phyloP scores from a whole-genome alignment of 2,888 invertebrate species.

The Megalurothrips usitatus region DNA sequence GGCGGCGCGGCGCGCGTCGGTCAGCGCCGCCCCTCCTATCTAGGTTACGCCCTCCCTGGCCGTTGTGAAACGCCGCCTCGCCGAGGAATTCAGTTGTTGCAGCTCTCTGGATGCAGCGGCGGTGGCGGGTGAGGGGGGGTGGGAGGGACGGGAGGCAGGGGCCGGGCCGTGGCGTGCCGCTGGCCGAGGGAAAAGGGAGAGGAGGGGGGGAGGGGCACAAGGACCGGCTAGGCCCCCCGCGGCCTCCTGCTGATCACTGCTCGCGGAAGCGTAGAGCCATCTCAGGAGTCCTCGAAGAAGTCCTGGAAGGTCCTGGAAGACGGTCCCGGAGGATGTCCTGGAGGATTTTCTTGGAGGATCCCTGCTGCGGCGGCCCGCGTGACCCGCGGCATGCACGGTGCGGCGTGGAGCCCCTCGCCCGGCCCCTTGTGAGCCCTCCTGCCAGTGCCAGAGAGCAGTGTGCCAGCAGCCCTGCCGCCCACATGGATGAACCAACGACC shows the following conservation, averaged over 20 bases:
- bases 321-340: neutral
- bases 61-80: conserved; percentile 9
- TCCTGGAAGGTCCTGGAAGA: no score
- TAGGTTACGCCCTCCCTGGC: conserved; percentile 20
- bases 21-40: neutral
- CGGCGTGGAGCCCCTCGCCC: no score
- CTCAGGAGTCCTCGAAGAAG: neutral
- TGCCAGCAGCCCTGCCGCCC: neutral
- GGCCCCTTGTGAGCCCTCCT: no score
- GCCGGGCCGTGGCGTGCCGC: neutral
- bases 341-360: neutral
- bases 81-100: conserved; percentile 21
- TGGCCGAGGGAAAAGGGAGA: neutral
- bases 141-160: neutral
- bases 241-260: neutral
- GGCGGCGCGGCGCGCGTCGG: neutral
- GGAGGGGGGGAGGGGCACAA: neutral
- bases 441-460: no score
- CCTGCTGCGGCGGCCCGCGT: no score
- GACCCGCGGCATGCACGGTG: no score
- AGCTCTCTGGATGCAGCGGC: conserved; percentile 21
- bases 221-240: neutral
- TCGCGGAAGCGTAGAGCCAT: neutral
- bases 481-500: neutral
- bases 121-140: neutral